Base-by-base conservation (phyloP, 2,797 vertebrate species). In the Alcedo atthis region DNA sequence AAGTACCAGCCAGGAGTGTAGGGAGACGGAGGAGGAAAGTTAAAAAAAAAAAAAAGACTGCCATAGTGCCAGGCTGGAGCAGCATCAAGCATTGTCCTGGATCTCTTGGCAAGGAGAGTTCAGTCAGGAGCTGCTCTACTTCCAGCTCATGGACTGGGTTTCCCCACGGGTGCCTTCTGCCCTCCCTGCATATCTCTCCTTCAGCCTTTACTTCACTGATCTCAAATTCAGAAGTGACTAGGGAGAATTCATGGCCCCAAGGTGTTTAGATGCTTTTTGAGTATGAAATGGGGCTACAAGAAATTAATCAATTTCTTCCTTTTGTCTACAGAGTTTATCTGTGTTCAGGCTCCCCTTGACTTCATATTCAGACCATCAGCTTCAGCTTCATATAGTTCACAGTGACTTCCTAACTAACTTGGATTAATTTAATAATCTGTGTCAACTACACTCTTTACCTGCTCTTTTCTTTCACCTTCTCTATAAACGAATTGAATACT, bases 401-500 rank as follows among this genome's bases (percentile, higher is more conserved):
- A 58, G 68, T 32, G 75, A 54, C 54, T 94, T 82, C 68, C 64
- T 55, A 49, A 79, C 37, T 35, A 73, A 51, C 49, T 51, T 49
- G 35, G 58, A 66, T 89, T 87, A 81, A 78, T 16, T 86, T 62
- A 64, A 85, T 85, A 54, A 42, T 8, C 64, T 82, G 63, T 70
- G 90, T 54, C 53, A 68, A 45, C 64, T 70, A 11, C 70, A 76
- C 43, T 24, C 57, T 91, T 91, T 77, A 80, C 73, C 75, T 80
- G 64, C 46, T 77, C 40, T 62, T 90, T 92, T 67, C 32, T 77
- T 77, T 85, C 81, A 82, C 84, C 64, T 90, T 40, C 82, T 78
- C 79, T 87, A 5, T 58, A 68, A 59, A 46, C 58, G 81, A 85
- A 75, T 24, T 51, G 59, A 89, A 67, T 24, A 14, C 25, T 40